Evolutionary conservation across 2,113 vertebrate species (phyloP), one percentile per base, ranked within the genome.

Genomic region (Macrotus californicus): DNA sequence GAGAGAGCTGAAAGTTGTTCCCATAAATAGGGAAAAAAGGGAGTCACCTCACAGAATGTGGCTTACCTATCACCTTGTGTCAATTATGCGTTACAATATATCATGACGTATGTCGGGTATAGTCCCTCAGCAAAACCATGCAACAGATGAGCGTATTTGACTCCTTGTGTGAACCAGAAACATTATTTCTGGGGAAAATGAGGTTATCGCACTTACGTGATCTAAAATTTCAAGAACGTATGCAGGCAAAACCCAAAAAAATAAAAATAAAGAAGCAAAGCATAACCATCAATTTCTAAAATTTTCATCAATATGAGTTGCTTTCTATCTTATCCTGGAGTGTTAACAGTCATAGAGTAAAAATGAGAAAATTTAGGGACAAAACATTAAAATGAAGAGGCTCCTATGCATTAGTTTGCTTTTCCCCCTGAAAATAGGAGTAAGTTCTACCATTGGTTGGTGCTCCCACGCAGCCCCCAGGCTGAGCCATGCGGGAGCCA

Each of bases 401-500:
- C 14, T 90, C 64, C 59, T n/a, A 29, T 13, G 15, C 7, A 43
- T 22, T 21, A 24, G 4, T 59, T 31, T 66, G 11, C 4, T 26
- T 69, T 41, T 21, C 15, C 15, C 13, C 39, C 39, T 22, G n/a
- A 3, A 41, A 70, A 29, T 22, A 18, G 46, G 46, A 54, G 22
- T 18, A 76, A 76, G 26, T 26, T 24, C 18, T 9, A 34, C 41
- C 13, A 14, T 66, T 29, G 1, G 26, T 21, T 43, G 13, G 4
- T 16, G 15, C 1, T 18, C 46, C 13, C 3, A 16, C 22, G 3
- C 41, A 6, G 29, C 3, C 14, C 67, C 11, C 16, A 86, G 29
- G 8, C 7, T 1, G 1, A 9, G 26, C 11, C 29, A 8, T n/a
- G 22, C 24, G 3, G 56, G 56, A 77, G 14, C 9, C 9, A 9